These are phyloP conservation scores for Propsilocerus akamusi DNA, from an alignment of 1,140 invertebrate species.

Conservation along the genomic window DNA sequence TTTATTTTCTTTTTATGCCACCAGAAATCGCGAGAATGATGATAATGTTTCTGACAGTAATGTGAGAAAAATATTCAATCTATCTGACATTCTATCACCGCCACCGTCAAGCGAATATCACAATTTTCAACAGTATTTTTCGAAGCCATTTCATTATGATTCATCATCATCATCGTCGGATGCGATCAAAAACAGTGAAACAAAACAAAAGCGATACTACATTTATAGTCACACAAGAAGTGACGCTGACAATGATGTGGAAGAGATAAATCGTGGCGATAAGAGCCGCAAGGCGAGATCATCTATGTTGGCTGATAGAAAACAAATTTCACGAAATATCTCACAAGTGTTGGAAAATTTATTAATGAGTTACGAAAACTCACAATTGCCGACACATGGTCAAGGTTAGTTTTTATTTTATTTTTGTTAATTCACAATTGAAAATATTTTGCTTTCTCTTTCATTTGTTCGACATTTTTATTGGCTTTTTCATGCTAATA, in stretches of 20 bases:
- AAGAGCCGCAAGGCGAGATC: background rate
- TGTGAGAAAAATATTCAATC: background rate
- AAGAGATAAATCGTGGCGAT: background rate
- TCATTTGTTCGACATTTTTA: no score
- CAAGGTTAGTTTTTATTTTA: conserved; percentile 34
- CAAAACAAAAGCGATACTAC: background rate
- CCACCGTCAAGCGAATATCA: background rate
- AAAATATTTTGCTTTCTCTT: no score
- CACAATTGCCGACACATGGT: conserved; percentile 66
- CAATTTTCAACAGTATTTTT: background rate
- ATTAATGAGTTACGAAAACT: conserved; percentile 78
- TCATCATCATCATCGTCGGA: background rate
- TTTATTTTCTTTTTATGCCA: background rate
- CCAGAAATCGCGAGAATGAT: background rate
- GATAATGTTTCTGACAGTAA: background rate
- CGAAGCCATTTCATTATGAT: background rate
- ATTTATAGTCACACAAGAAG: background rate
- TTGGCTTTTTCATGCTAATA: no score
- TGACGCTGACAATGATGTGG: background rate
- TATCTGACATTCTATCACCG: background rate
- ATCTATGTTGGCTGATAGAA: background rate
- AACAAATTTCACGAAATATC: conserved; percentile 48
- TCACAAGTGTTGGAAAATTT: conserved; percentile 68
- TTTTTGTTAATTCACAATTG: background rate
- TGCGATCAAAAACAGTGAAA: background rate